Evolutionary conservation across 2,797 vertebrate species (phyloP).

Genomic region (Gymnoscopelus microlampas): DNA sequence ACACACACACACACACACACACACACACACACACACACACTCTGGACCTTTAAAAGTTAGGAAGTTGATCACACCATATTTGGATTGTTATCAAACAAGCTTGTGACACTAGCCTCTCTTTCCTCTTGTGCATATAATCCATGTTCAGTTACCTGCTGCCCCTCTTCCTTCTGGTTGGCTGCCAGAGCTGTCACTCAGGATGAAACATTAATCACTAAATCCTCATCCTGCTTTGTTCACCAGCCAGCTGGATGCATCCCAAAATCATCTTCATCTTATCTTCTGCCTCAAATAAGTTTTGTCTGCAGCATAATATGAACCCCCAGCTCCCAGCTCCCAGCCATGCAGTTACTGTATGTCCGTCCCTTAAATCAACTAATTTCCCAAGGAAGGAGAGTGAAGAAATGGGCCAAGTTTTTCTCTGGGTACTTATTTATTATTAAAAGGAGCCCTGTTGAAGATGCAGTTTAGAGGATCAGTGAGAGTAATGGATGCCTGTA

Average conservation of each 20-base stretch:
- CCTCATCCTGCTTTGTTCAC: conserved; percentile 20
- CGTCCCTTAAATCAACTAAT: conserved; percentile 35
- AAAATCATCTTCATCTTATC: conserved; percentile 15
- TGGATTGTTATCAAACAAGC: conserved; percentile 29
- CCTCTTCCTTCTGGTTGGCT: conserved; percentile 10
- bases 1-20: no score
- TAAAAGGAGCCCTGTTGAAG: conserved; percentile 35
- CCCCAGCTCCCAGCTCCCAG: neutral
- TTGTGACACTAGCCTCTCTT: neutral
- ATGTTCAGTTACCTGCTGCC: conserved; percentile 18
- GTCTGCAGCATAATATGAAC: conserved; percentile 23
- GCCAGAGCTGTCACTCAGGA: conserved; percentile 25
- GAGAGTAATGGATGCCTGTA: conserved; percentile 45
- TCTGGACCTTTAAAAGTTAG: neutral
- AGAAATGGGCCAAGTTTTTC: conserved; percentile 25
- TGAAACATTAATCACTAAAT: conserved; percentile 22
- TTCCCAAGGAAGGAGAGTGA: conserved; percentile 40
- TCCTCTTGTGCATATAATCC: neutral
- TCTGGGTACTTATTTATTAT: conserved; percentile 37
- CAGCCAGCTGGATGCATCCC: conserved; percentile 20
- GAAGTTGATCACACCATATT: conserved; percentile 27
- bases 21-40: no score
- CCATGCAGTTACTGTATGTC: conserved; percentile 33
- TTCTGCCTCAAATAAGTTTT: conserved; percentile 10
- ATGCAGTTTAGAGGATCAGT: conserved; percentile 32